These are phyloP conservation scores for Temnothorax curvispinosus DNA, from an alignment of 1,140 invertebrate species.

Conservation along the genomic window DNA sequence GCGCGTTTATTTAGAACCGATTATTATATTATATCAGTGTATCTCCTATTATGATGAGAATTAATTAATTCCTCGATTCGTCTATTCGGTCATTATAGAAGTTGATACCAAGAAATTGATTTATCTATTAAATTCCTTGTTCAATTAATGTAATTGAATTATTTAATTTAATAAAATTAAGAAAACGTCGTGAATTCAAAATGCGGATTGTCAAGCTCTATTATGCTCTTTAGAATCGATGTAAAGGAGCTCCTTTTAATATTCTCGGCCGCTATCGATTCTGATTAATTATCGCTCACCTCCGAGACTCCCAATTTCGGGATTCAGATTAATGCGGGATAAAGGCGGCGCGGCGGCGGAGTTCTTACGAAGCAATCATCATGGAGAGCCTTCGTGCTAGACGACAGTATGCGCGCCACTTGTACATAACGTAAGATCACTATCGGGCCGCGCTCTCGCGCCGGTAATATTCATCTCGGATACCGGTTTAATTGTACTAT, in stretches of 20 bases:
- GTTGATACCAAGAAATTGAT: background rate
- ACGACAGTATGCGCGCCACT: conserved; percentile 68
- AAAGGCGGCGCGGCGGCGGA: conserved; percentile 10
- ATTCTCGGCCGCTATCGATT: conserved; percentile 8
- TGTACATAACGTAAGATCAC: conserved; percentile 65
- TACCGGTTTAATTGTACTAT: conserved; percentile 66
- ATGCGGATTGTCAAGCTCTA: background rate
- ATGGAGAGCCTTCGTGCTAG: conserved; percentile 70
- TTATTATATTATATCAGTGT: background rate
- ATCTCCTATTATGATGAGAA: background rate
- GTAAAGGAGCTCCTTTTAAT: background rate
- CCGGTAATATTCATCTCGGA: conserved; percentile 71
- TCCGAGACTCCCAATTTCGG: conserved; percentile 33
- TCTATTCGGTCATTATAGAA: background rate
- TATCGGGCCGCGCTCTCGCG: conserved; percentile 66
- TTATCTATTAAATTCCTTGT: background rate
- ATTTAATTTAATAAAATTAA: conserved; percentile 26
- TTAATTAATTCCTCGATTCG: background rate
- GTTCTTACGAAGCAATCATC: conserved; percentile 71
- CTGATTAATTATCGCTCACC: conserved; percentile 38
- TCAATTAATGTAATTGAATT: background rate
- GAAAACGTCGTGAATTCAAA: background rate
- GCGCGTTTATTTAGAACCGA: background rate
- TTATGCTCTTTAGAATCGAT: background rate
- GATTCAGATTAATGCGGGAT: conserved; percentile 48